phyloP scores from a whole-genome alignment of 2,888 invertebrate genomes.

The Coronaproctus castanopsis region DNA sequence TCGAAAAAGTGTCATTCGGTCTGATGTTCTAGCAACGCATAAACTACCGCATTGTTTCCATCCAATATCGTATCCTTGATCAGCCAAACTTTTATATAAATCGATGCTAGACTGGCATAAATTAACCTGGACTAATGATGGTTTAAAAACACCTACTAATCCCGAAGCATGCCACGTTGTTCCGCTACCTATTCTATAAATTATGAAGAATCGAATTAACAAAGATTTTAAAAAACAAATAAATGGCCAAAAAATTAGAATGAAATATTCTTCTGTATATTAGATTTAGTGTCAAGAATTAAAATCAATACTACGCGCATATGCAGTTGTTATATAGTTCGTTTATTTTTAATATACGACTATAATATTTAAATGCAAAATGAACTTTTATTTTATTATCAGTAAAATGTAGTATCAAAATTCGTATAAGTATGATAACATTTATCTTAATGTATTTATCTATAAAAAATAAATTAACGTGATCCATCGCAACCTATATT shows the following conservation, averaged over 20 bases:
- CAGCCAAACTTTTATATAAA: conserved; percentile 50
- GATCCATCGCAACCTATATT: no score
- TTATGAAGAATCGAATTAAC: not conserved
- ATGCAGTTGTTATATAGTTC: no score
- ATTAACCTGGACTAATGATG: conserved; percentile 56
- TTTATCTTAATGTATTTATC: no score
- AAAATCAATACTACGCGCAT: no score
- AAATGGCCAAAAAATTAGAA: no score
- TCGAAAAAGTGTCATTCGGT: conserved; percentile 62
- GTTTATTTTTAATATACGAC: not conserved
- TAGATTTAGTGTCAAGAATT: not conserved
- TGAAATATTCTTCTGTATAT: no score
- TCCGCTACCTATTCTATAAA: conserved; percentile 47
- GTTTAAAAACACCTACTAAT: conserved; percentile 67
- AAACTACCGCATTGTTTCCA: conserved; percentile 85
- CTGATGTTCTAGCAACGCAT: conserved; percentile 60
- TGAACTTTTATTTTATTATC: no score
- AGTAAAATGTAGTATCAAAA: no score
- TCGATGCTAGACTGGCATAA: conserved; percentile 59
- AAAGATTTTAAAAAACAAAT: not conserved
- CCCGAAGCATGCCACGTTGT: conserved; percentile 62
- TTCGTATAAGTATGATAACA: no score
- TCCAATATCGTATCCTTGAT: conserved; percentile 51
- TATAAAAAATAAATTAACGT: no score
- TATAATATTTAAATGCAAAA: not conserved